phyloP scores from a whole-genome alignment of 2,797 vertebrate species.

The Rhinella marina region DNA sequence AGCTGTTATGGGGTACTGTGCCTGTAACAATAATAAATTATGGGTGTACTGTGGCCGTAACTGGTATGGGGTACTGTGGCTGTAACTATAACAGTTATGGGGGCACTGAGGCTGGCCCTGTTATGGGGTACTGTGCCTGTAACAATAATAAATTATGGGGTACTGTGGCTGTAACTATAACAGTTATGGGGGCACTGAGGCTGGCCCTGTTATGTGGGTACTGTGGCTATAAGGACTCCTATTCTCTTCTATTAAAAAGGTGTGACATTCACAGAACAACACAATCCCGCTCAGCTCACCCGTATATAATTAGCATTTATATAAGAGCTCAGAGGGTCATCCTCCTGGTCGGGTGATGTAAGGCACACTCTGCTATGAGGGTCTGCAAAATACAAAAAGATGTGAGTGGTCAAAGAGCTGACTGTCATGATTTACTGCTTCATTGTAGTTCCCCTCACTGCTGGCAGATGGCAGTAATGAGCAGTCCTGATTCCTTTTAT shows the following conservation, averaged over 20 bases:
- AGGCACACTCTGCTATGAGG: slow-evolving; percentile 97
- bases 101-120: background rate
- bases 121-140: background rate
- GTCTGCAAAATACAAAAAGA: slow-evolving; percentile 77
- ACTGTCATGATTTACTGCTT: too few relatives aligned
- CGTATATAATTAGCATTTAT: slow-evolving; percentile 98
- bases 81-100: background rate
- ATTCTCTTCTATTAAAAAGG: too few relatives aligned
- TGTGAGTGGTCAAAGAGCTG: background rate
- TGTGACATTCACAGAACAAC: background rate
- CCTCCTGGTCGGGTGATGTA: slow-evolving; percentile 84
- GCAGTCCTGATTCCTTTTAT: background rate
- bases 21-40: background rate
- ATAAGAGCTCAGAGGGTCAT: slow-evolving; percentile 93
- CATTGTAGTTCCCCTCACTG: background rate
- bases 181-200: background rate
- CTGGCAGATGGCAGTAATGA: slow-evolving; percentile 5
- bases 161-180: background rate
- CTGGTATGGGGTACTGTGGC: background rate
- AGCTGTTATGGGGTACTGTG: background rate
- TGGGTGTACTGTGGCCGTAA: background rate
- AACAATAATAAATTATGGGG: too few relatives aligned
- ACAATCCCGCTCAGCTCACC: slow-evolving; percentile 75
- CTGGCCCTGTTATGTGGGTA: background rate
- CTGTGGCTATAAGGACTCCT: background rate